Percentiles rank a stretch among this genome's conserved stretches.
These are phyloP conservation scores for Nasonovia ribisnigri DNA, from an alignment of 2,888 invertebrate genomes.

Conservation along the genomic window DNA sequence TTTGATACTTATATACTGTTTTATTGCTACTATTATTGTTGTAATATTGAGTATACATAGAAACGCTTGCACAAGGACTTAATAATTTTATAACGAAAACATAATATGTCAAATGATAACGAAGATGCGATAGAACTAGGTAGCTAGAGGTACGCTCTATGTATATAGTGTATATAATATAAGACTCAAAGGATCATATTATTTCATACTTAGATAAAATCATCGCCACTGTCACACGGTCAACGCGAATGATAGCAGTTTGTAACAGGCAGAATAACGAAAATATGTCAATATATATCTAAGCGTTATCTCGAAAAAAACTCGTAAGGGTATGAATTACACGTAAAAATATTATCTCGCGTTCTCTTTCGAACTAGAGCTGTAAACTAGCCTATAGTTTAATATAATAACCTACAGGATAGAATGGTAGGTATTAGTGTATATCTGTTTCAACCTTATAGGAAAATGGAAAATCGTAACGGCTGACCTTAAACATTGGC, in stretches of 20 bases:
- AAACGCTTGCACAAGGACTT: background rate
- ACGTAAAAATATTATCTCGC: background rate
- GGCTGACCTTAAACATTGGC: background rate
- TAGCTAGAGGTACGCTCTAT: background rate
- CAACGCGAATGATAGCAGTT: background rate
- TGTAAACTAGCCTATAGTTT: background rate
- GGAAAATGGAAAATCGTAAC: background rate
- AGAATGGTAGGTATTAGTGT: background rate
- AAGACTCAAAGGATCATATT: background rate
- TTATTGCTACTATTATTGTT: background rate
- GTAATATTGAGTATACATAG: background rate
- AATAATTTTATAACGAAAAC: background rate
- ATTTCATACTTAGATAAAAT: background rate
- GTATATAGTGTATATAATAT: background rate
- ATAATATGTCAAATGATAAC: background rate
- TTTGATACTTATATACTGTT: background rate
- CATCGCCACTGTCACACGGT: background rate
- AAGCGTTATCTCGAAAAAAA: too few species aligned
- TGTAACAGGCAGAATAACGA: background rate
- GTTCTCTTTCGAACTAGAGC: background rate
- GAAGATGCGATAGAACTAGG: background rate
- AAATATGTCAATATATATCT: background rate
- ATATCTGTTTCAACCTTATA: background rate
- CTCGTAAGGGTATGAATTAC: too few species aligned
- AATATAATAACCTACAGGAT: background rate